phyloP scores from a whole-genome alignment of 2,797 vertebrate species.

The Tapera naevia region DNA sequence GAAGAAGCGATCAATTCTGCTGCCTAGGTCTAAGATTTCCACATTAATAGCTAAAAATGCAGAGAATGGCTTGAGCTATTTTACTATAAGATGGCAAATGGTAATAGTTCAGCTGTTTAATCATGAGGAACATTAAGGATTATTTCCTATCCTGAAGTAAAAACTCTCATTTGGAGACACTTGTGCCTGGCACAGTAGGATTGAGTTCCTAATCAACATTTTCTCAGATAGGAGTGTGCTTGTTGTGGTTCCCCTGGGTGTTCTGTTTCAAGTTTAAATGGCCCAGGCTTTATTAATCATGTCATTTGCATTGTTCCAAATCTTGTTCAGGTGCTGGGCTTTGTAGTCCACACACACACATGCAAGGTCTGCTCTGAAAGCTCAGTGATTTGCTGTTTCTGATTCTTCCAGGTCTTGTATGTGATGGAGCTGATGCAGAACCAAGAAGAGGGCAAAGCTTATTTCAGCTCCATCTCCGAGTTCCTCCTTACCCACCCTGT shows the following conservation, averaged over 20 bases:
- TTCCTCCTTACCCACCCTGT: slow-evolving; percentile 97
- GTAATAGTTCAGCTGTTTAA: background rate
- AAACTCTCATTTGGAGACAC: background rate
- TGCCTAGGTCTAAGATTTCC: background rate
- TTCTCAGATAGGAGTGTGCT: background rate
- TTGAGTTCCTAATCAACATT: background rate
- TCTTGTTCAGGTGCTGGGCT: background rate
- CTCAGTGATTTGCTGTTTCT: background rate
- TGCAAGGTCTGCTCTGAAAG: background rate
- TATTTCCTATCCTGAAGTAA: background rate
- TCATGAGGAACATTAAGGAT: background rate
- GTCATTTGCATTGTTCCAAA: background rate
- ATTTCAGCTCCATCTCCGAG: slow-evolving; percentile 95
- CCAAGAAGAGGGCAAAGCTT: slow-evolving; percentile 90
- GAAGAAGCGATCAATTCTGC: background rate
- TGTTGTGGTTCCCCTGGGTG: background rate
- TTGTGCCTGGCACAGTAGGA: background rate
- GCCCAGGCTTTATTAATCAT: background rate
- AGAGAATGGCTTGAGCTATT: background rate
- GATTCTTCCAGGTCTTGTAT: slow-evolving; percentile 88
- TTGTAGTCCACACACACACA: background rate
- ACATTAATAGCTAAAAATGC: background rate
- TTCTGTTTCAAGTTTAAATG: background rate
- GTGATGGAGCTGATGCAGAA: slow-evolving; percentile 97
- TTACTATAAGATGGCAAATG: background rate